Evolutionary conservation across 1,140 invertebrate genomes (phyloP).

Genomic region (Conopomorpha cramerella): DNA sequence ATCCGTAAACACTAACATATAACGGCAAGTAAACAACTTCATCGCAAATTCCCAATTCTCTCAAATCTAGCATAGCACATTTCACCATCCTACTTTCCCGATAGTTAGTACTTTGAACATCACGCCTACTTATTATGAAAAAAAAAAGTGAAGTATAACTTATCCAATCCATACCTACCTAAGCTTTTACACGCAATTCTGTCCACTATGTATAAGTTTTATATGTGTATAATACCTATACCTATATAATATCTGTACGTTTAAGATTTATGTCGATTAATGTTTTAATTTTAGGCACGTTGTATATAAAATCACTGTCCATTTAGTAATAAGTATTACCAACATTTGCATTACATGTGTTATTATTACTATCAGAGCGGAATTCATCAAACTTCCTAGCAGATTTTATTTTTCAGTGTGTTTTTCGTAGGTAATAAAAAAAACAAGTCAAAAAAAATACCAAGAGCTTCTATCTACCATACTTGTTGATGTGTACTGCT

Average conservation of each 20-base stretch:
- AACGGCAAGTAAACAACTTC: neutral
- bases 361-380: too few species aligned
- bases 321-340: constrained; percentile 39
- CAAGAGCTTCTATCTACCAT: too few species aligned
- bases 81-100: too few species aligned
- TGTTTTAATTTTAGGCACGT: constrained; percentile 21
- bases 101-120: too few species aligned
- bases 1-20: neutral
- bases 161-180: neutral
- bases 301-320: constrained; percentile 43
- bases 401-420: too few species aligned
- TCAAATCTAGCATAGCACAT: neutral
- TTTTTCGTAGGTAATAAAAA: too few species aligned
- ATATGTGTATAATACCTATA: constrained; percentile 6
- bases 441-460: too few species aligned
- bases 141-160: too few species aligned
- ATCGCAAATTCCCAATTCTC: neutral
- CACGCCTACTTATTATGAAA: neutral
- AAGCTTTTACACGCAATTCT: constrained; percentile 41
- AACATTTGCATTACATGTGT: too few species aligned
- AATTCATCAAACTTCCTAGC: too few species aligned
- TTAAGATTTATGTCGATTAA: constrained; percentile 17
- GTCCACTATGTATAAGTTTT: constrained; percentile 48
- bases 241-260: constrained; percentile 28
- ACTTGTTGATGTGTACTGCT: too few species aligned